Conservation (phyloP, 1,140 invertebrate genomes). For the Sesamia nonagrioides region DNA sequence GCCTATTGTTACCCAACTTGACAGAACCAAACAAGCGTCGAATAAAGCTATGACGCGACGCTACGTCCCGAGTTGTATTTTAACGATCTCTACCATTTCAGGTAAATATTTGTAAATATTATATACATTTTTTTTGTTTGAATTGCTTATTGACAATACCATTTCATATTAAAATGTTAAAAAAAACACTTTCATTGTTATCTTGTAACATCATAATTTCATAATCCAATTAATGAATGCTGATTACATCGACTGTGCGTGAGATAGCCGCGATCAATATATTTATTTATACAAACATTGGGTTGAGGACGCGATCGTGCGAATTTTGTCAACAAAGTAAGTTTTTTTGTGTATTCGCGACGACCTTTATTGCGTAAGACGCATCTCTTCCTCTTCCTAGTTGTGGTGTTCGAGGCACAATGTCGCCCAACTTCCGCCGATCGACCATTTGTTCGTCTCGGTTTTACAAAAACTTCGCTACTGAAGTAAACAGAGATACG, state of each 20-base stretch:
- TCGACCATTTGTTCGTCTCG: conserved; percentile 48
- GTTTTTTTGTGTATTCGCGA: conserved; percentile 64
- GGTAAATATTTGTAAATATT: background rate
- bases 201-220: background rate
- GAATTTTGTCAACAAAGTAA: conserved; percentile 57
- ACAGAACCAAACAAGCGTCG: conserved; percentile 26
- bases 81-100: background rate
- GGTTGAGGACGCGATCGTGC: conserved; percentile 45
- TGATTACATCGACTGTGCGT: background rate
- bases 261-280: background rate
- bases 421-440: conserved; percentile 63
- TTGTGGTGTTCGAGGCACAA: conserved; percentile 51
- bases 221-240: background rate
- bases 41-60: conserved; percentile 24
- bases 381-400: conserved; percentile 74
- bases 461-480: conserved; percentile 27
- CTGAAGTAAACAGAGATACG: conserved; percentile 13
- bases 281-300: conserved; percentile 32
- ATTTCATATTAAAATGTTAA: background rate
- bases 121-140: too few relatives aligned
- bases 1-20: conserved; percentile 47
- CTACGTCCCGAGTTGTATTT: conserved; percentile 8
- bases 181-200: background rate
- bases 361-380: conserved; percentile 73
- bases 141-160: too few relatives aligned